phyloP scores from a whole-genome alignment of 2,797 vertebrate genomes.

The Choloepus didactylus region DNA sequence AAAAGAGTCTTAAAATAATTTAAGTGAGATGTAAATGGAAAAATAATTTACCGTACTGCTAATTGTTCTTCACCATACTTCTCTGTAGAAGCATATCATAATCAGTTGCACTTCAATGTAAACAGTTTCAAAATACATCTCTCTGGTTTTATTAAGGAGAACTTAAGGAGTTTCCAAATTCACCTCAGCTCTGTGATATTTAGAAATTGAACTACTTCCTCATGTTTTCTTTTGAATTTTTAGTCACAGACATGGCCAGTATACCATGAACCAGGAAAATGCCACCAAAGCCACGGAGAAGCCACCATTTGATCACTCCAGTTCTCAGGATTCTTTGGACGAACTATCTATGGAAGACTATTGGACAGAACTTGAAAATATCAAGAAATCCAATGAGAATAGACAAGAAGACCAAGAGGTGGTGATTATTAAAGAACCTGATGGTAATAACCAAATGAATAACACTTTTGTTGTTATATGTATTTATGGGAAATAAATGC shows the following conservation, averaged over 20 bases:
- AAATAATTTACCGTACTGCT: not conserved
- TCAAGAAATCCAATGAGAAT: slow-evolving; percentile 90
- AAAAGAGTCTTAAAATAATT: slow-evolving; percentile 23
- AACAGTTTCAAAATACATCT: slow-evolving; percentile 8
- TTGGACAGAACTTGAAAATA: slow-evolving; percentile 96
- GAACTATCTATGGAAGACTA: slow-evolving; percentile 95
- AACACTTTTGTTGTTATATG: not conserved
- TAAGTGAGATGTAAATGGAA: slow-evolving; percentile 29
- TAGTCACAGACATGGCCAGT: slow-evolving; percentile 93
- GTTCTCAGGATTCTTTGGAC: slow-evolving; percentile 97
- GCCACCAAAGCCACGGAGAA: slow-evolving; percentile 81
- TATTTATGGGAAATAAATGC: not conserved
- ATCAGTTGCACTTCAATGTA: not conserved
- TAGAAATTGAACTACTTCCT: not conserved
- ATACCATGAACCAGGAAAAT: slow-evolving; percentile 90
- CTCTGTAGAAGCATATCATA: not conserved
- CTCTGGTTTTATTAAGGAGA: slow-evolving; percentile 29
- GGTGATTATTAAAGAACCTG: slow-evolving; percentile 93
- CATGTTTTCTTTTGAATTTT: slow-evolving; percentile 65
- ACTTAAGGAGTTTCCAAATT: slow-evolving; percentile 20
- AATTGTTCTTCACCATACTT: not conserved
- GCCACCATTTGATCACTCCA: slow-evolving; percentile 89
- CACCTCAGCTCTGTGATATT: not conserved
- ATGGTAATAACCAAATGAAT: slow-evolving; percentile 89
- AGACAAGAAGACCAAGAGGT: slow-evolving; percentile 90